Evolutionary conservation across 1,140 invertebrate genomes (phyloP), one percentile per base, ranked within the genome.

Genomic region (fruit fly (Drosophila melanogaster)): DNA sequence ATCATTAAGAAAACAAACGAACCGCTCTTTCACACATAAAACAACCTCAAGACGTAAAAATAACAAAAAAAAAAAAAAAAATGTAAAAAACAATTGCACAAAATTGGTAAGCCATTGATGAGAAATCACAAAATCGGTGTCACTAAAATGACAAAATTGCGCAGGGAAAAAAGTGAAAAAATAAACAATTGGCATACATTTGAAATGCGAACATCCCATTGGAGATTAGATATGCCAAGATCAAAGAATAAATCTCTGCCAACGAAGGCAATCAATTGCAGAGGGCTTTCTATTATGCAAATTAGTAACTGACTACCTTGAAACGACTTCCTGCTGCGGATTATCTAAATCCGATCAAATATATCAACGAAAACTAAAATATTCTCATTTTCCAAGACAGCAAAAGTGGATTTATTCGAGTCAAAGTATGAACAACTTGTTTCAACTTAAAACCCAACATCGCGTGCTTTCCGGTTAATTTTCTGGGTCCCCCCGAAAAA

Each of bases 1-100:
- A 85, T 85, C 81, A 86, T 81, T 81, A 81, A 70, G 62, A 85
- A 86, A 85, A 85, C 81, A 85, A 74, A 38, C 35, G 37, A 26
- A 50, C 47, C 51, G 12, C 54, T 66, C 15, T 67, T 73, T 58
- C 54, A 51, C 54, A 76, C 54, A 77, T 43, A 66, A 65, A 41
- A 51, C 47, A 44, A 73, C 22, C 37, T 59, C 11, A 62, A 47
- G 33, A 57, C 41, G n/a, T 41, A 46, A 41, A 71, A 55, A 71
- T 12, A 64, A 69, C 35, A 67, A 54, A 51, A 2, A 43, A 17
- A 43, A 15, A 33, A 35, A 49, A 37, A 38, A 7, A 30, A 44
- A 37, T 46, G 55, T 14, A 66, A 43, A 66, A 55, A 66, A 54
- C 53, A 65, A 56, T 72, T 73, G 69, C 47, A 37, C 55, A 55